Base-by-base conservation (phyloP, 2,113 vertebrate species). In the Phodopus roborovskii region DNA sequence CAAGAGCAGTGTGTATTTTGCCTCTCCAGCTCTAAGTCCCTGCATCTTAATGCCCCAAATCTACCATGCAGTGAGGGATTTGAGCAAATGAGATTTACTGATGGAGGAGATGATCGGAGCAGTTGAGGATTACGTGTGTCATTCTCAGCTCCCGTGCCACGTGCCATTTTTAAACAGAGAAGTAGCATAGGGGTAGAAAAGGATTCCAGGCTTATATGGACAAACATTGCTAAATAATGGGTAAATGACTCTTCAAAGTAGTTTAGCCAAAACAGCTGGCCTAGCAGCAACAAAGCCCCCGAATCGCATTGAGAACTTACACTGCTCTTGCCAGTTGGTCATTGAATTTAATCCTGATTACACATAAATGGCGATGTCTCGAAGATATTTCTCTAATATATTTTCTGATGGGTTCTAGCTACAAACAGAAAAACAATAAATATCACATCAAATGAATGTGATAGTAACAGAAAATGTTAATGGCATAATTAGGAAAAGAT, bases 291-390 rank as follows among this genome's bases (percentile, higher is more conserved):
- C 17, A 50, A 70, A 81, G 8, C 64, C 20, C 84, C 3, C 7
- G 8, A 48, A 70, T 92, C 79, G 2, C 0, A 16, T 12, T 26
- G 16, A 3, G n/a, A 66, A 97, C 98, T 98, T 96, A 98, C 98
- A 97, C 10, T 50, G 97, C 96, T 90, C 95, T 96, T 62, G 97
- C 22, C 24, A 95, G 75, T 78, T 92, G 93, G 81, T 91, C 90
- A 64, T 94, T 95, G 88, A 97, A 98, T 70, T 96, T 97, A 28
- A 89, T 90, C 42, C 98, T 9, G 86, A 98, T 96, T 5, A 77
- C 97, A 79, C 98, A 98, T 0, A 94, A 94, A 58, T 98, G 96
- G 19, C 96, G 97, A 93, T 98, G 97, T 48, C 92, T 89, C 68
- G 81, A 78, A 90, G 94, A 39, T 0, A 94, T 82, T 74, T 97